These are phyloP conservation scores for Rhinopomastus cyanomelas DNA, from an alignment of 2,113 vertebrate genomes.

Conservation along the genomic window DNA sequence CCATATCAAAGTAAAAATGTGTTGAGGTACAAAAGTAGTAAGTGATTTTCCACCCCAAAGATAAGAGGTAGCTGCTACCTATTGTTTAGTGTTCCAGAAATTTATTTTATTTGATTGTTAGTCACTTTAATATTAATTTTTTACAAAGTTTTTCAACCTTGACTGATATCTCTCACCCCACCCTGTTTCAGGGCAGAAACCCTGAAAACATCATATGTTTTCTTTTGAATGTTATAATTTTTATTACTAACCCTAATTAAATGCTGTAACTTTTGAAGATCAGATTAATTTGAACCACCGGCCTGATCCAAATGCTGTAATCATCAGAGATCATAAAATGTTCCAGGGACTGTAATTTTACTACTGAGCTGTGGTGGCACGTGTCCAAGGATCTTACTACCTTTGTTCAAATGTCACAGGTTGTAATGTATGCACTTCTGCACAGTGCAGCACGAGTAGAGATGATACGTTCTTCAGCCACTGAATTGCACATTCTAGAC, in stretches of 20 bases:
- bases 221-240: neutral
- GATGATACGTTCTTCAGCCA: neutral
- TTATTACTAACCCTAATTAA: conserved; percentile 32
- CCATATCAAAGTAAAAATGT: neutral
- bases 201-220: neutral
- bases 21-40: neutral
- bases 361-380: neutral
- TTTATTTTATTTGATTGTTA: neutral
- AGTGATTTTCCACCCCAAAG: neutral
- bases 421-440: neutral
- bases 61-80: neutral
- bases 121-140: neutral
- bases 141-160: neutral
- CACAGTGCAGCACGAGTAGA: neutral
- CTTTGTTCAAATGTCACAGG: neutral
- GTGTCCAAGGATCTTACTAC: neutral
- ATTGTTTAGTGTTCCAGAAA: neutral
- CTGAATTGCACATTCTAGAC: neutral
- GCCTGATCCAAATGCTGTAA: neutral
- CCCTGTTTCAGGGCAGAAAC: neutral
- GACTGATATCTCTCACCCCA: neutral
- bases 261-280: neutral
- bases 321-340: neutral
- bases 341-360: neutral
- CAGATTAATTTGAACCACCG: conserved; percentile 18